Evolutionary conservation across 1,140 invertebrate genomes (phyloP), one percentile per base, ranked within the genome.

Genomic region (Drosophila quadrilineata): DNA sequence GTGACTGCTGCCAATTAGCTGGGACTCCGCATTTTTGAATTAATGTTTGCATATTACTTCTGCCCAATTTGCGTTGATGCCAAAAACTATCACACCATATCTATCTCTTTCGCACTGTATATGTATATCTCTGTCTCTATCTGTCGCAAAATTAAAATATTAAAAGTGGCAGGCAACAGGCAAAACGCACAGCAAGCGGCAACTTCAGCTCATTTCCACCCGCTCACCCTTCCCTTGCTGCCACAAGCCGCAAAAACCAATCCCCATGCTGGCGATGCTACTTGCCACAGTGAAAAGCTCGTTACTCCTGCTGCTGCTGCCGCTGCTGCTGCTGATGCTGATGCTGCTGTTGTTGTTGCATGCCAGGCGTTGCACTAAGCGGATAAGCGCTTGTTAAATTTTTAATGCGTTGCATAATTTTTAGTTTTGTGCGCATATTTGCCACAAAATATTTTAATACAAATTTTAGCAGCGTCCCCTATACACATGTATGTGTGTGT

Each of bases 81-180:
- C 56, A 64, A 40, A 72, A 8, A 12, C 59, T 64, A 29, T 31
- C 12, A 41, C 38, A 5, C 12, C 6, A 1, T 17, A n/a, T 10
- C 6, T 9, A 3, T 6, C 19, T 22, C 17, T 6, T 12, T n/a
- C n/a, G n/a, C n/a, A n/a, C n/a, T n/a, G n/a, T n/a, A n/a, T n/a
- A n/a, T n/a, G 29, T 67, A 65, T 76, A 84, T 82, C 77, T 84
- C 77, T n/a, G n/a, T n/a, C n/a, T n/a, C n/a, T n/a, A n/a, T n/a
- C n/a, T n/a, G n/a, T n/a, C n/a, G n/a, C n/a, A 84, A 84, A 82
- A 84, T 82, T 82, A 84, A 73, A 77, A 82, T 82, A 82, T 84
- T 73, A 62, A 76, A 82, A 84, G 59, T 77, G 77, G 53, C 76
- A 75, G 46, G 43, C 46, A 69, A 35, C 59, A 64, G 52, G 45